These are phyloP conservation scores for Characodon lateralis DNA, from an alignment of 2,797 vertebrate species.

Conservation along the genomic window DNA sequence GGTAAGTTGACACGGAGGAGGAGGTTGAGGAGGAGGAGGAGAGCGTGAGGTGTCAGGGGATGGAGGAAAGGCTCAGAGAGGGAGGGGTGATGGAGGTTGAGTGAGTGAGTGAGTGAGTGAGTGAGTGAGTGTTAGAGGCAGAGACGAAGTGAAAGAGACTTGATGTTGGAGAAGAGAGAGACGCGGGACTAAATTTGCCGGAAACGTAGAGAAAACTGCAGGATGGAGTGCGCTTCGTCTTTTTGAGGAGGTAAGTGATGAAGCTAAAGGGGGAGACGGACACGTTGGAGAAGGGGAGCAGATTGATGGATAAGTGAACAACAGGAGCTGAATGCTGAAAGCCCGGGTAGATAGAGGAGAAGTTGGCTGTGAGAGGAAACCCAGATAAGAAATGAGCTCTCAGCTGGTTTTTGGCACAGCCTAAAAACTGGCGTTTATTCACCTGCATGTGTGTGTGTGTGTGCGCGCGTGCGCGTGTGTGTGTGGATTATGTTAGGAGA, in stretches of 20 bases:
- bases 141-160: conserved; percentile 72
- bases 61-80: conserved; percentile 39
- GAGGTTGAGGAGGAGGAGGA: conserved; percentile 36
- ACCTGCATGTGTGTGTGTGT: conserved; percentile 25
- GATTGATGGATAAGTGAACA: conserved; percentile 52
- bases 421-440: conserved; percentile 29
- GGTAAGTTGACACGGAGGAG: conserved; percentile 34
- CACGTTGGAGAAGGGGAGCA: conserved; percentile 1
- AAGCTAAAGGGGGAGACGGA: conserved; percentile 22
- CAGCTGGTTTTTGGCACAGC: conserved; percentile 40
- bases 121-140: conserved; percentile 61
- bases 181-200: conserved; percentile 73
- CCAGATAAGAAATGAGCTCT: conserved; percentile 21
- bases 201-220: conserved; percentile 72
- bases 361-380: conserved; percentile 48
- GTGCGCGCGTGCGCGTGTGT: conserved; percentile 3
- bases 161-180: conserved; percentile 70
- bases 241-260: conserved; percentile 73
- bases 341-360: conserved; percentile 30
- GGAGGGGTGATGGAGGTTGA: conserved; percentile 46
- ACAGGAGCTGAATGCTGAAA: conserved; percentile 49
- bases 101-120: conserved; percentile 61
- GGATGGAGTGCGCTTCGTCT: conserved; percentile 69
- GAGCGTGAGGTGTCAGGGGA: conserved; percentile 58
- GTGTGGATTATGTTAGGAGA: conserved; percentile 21